These are phyloP conservation scores for Nomada fabriciana DNA, from an alignment of 2,888 invertebrate genomes.

Conservation along the genomic window DNA sequence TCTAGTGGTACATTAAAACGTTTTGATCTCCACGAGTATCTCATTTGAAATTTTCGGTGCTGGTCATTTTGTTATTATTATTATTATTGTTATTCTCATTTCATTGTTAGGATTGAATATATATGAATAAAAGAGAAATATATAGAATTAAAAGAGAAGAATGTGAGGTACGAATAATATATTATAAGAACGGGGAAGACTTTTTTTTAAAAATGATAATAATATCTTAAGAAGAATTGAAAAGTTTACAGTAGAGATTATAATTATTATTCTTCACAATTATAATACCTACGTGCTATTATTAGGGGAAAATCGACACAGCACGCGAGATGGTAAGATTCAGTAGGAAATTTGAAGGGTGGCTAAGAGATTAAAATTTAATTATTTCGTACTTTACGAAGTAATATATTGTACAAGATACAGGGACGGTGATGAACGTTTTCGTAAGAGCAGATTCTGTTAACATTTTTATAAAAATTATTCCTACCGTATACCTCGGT, in stretches of 20 bases:
- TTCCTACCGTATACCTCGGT: not conserved
- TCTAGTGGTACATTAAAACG: not conserved
- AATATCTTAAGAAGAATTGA: too few relatives aligned
- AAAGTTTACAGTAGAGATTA: too few relatives aligned
- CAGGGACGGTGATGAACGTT: not conserved
- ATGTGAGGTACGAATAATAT: too few relatives aligned
- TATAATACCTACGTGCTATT: too few relatives aligned
- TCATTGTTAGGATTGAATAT: too few relatives aligned
- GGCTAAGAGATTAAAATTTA: not conserved
- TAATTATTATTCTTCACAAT: too few relatives aligned
- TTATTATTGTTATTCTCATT: too few relatives aligned
- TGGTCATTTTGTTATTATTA: too few relatives aligned
- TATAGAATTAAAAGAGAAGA: too few relatives aligned
- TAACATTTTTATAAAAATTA: not conserved
- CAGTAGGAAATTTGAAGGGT: not conserved
- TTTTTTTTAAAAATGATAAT: too few relatives aligned
- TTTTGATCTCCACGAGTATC: not conserved
- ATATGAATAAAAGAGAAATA: too few relatives aligned
- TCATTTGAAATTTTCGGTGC: not conserved
- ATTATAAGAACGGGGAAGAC: too few relatives aligned
- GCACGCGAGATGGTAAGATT: not conserved
- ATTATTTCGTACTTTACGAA: slow-evolving; percentile 7
- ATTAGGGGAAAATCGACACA: not conserved
- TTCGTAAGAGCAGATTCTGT: slow-evolving; percentile 1
- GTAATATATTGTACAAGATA: not conserved